Conservation (phyloP, 37 sponge, comb jelly and placozoan genomes). For the Beroe ovata region DNA sequence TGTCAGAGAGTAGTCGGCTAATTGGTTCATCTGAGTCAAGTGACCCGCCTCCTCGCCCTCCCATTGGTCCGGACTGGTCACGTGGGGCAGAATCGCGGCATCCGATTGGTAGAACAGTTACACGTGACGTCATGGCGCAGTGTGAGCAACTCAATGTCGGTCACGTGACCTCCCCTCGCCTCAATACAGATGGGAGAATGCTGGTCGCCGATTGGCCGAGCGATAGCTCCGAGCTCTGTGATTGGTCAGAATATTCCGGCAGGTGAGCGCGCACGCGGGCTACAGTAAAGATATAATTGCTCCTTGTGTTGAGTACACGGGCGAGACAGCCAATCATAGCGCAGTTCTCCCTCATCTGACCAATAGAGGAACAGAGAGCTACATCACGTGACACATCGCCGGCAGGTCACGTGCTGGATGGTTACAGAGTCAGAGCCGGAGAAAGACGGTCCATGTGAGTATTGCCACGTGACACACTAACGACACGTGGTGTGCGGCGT, state of each 20-base stretch:
- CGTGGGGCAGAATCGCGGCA: neutral
- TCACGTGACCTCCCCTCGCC: neutral
- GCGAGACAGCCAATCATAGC: neutral
- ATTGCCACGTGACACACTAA: constrained; percentile 2
- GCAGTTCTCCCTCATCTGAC: neutral
- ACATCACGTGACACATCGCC: neutral
- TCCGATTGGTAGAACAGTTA: neutral
- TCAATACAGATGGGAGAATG: neutral
- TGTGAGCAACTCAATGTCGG: neutral
- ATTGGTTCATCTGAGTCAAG: constrained; percentile 23
- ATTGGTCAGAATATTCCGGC: neutral
- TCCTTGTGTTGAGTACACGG: constrained; percentile 28
- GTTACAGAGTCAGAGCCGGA: constrained; percentile 18
- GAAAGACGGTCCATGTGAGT: constrained; percentile 13
- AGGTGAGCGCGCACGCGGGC: constrained; percentile 8
- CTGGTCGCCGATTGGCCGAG: neutral
- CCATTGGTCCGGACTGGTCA: neutral
- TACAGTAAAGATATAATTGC: constrained; percentile 12
- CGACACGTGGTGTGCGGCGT: neutral
- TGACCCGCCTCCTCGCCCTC: neutral
- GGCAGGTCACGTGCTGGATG: neutral
- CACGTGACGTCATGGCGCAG: neutral
- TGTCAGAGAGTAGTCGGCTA: neutral
- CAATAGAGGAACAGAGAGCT: neutral
- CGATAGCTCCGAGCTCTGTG: neutral